phyloP scores from a whole-genome alignment of 2,113 vertebrate genomes.

The Pycnonotus jocosus region DNA sequence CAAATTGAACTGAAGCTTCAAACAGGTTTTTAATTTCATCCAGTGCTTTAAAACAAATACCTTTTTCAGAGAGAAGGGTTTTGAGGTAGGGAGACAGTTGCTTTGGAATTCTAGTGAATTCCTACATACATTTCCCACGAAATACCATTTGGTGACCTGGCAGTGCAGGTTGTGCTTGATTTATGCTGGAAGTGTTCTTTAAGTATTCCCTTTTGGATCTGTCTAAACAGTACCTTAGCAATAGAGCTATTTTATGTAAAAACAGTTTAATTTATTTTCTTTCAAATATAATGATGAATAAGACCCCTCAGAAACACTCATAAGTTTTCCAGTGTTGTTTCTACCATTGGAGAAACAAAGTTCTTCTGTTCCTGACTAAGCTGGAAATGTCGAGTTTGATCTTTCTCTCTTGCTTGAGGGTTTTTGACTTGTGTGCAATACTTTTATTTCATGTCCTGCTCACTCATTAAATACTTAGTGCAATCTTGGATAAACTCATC shows the following conservation, averaged over 20 bases:
- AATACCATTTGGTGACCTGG: neutral
- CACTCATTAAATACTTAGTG: neutral
- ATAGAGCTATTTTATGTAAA: neutral
- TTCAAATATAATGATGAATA: neutral
- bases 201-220: neutral
- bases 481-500: neutral
- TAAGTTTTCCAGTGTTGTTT: neutral
- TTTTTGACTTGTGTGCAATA: neutral
- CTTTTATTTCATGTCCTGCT: neutral
- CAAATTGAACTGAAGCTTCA: slow-evolving; percentile 47
- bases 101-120: neutral
- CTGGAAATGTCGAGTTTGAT: neutral
- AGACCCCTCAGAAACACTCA: neutral
- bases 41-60: neutral
- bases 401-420: neutral
- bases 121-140: neutral
- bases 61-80: neutral
- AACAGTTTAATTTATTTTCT: neutral
- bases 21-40: slow-evolving; percentile 15
- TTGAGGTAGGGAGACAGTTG: neutral
- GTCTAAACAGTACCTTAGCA: neutral
- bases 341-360: neutral
- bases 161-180: neutral
- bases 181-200: neutral
- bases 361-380: neutral